Evolutionary conservation across 2,113 vertebrate species (phyloP).

Genomic region (Cyrtonyx montezumae): DNA sequence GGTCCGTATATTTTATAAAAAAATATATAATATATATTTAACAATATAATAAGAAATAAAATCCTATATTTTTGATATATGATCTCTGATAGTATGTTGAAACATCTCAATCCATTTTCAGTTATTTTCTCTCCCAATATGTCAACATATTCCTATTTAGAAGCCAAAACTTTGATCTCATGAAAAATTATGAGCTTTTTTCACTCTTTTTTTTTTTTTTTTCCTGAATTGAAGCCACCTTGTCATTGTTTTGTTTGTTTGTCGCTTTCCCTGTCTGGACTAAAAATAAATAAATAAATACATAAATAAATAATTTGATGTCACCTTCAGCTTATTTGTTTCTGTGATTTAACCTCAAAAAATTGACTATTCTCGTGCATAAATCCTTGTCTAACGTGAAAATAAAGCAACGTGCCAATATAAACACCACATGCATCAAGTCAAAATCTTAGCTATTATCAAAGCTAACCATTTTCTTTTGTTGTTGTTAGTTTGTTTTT

Average conservation of each 20-base stretch:
- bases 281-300: too few species aligned
- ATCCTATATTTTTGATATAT: not conserved
- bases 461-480: not conserved
- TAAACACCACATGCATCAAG: rapidly evolving
- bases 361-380: not conserved
- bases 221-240: not conserved
- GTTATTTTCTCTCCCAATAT: not conserved
- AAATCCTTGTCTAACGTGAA: not conserved
- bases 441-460: not conserved
- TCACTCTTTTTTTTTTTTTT: not conserved
- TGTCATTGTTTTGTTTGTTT: not conserved
- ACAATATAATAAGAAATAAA: too few species aligned
- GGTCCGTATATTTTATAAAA: too few species aligned
- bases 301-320: too few species aligned
- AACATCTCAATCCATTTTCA: not conserved
- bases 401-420: not conserved
- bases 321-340: too few species aligned
- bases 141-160: not conserved
- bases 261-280: not conserved
- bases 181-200: not conserved
- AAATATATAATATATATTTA: too few species aligned
- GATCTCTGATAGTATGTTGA: not conserved
- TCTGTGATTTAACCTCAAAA: not conserved
- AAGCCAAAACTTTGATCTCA: not conserved
- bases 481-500: not conserved